phyloP scores from a whole-genome alignment of 2,113 vertebrate genomes.

The Dicrurus megarhynchus region DNA sequence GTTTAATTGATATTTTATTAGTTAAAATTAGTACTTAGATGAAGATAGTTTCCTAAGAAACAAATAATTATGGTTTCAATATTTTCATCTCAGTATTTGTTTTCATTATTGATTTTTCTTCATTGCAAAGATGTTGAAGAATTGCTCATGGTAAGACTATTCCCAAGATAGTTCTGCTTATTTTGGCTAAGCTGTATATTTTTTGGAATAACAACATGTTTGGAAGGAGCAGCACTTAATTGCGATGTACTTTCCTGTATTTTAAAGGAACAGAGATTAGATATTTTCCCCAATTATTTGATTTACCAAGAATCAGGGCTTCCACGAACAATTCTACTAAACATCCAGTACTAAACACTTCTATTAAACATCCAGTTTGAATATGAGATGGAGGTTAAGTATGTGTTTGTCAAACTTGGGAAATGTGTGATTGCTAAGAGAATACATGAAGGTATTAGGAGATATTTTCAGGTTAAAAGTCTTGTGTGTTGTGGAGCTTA shows the following conservation, averaged over 20 bases:
- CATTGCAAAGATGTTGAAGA: background rate
- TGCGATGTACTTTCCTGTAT: background rate
- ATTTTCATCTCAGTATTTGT: background rate
- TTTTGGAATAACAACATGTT: background rate
- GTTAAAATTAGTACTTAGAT: background rate
- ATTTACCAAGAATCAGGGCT: background rate
- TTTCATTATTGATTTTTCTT: background rate
- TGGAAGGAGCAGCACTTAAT: background rate
- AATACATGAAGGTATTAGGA: background rate
- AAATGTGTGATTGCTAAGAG: background rate
- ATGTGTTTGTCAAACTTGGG: background rate
- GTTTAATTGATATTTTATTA: background rate
- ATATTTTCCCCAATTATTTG: background rate
- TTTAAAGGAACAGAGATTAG: background rate
- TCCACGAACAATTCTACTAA: background rate
- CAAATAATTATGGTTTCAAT: background rate
- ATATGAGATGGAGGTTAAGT: background rate
- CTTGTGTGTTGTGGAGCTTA: background rate
- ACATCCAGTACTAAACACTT: background rate
- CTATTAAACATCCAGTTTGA: background rate
- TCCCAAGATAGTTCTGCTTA: background rate
- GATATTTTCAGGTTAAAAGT: background rate
- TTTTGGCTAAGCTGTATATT: background rate
- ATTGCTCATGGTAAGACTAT: background rate
- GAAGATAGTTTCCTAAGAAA: background rate